Percentiles rank a stretch among this genome's conserved stretches.
Evolutionary conservation across 2,888 invertebrate species (phyloP).

Genomic region (Thereva nobilitata): DNA sequence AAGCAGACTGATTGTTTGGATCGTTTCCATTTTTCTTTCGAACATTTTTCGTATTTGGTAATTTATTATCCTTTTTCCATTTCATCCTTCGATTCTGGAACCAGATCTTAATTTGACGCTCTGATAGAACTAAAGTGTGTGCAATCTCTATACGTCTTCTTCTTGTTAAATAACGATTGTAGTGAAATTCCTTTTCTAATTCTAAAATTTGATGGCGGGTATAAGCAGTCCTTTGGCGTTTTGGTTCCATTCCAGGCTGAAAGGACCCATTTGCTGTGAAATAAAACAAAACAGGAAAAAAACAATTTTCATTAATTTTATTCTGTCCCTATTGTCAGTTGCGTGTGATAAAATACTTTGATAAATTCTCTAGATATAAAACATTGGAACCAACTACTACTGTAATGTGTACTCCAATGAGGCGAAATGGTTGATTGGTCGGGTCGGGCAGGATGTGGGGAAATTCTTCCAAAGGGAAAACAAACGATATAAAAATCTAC

Average conservation of each 20-base stretch:
- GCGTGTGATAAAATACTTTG: conserved; percentile 20
- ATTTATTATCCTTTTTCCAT: conserved; percentile 75
- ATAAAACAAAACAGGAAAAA: conserved; percentile 53
- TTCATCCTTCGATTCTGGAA: conserved; percentile 86
- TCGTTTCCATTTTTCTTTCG: conserved; percentile 63
- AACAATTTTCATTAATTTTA: conserved; percentile 25
- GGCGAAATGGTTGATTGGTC: conserved; percentile 36
- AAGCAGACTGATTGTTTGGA: conserved; percentile 49
- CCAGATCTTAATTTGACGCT: conserved; percentile 89
- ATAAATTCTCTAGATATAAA: not conserved
- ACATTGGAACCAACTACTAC: not conserved
- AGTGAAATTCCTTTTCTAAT: conserved; percentile 97
- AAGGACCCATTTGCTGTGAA: conserved; percentile 82
- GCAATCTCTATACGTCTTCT: conserved; percentile 96
- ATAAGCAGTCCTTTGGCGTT: conserved; percentile 95
- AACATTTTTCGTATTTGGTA: conserved; percentile 66
- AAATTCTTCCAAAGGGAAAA: no score
- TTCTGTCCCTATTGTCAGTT: conserved; percentile 14
- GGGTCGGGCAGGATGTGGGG: not conserved
- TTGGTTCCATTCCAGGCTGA: conserved; percentile 93
- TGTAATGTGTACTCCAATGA: not conserved
- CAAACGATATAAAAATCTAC: no score
- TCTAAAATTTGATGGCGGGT: conserved; percentile 97
- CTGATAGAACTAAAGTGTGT: conserved; percentile 90
- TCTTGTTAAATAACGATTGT: conserved; percentile 94